Percentiles rank a stretch among this genome's conserved stretches.
Conservation (phyloP, 2,888 invertebrate species). For the Stictocephala bisonia region DNA sequence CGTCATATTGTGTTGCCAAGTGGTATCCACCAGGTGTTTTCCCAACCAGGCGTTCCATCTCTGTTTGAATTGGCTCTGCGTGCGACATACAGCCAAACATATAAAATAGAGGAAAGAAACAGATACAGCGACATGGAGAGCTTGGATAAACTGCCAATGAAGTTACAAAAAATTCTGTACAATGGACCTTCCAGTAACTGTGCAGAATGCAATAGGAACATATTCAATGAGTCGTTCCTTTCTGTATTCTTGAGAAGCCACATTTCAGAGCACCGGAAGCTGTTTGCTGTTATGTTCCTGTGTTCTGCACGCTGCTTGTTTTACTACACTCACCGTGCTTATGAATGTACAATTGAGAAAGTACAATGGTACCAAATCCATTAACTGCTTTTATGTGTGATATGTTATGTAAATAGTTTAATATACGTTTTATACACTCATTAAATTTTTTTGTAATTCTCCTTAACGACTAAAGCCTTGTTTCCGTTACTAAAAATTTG, state of each 20-base stretch:
- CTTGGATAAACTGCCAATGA: constrained; percentile 6
- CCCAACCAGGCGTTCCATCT: constrained; percentile 16
- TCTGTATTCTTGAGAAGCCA: not conserved
- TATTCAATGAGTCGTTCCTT: constrained; percentile 16
- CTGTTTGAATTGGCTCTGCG: constrained; percentile 32
- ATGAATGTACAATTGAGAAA: constrained; percentile 2
- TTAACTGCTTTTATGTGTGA: not conserved
- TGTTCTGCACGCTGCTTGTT: constrained; percentile 14
- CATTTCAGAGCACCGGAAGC: constrained; percentile 21
- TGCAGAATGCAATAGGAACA: constrained; percentile 5
- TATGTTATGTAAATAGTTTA: no score
- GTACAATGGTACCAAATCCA: constrained; percentile 1
- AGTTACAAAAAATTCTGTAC: constrained; percentile 2
- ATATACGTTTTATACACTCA: no score
- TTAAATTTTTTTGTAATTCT: no score
- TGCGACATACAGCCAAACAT: constrained; percentile 3
- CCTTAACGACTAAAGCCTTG: no score
- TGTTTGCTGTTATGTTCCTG: constrained; percentile 21
- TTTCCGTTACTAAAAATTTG: no score
- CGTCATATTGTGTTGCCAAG: constrained; percentile 21
- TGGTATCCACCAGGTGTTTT: constrained; percentile 8
- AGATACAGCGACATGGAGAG: constrained; percentile 1
- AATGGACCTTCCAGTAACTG: constrained; percentile 24
- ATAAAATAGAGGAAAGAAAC: constrained; percentile 27
- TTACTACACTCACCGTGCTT: constrained; percentile 1